Conservation (phyloP, 2,888 invertebrate species). For the Teleiodes luculella region DNA sequence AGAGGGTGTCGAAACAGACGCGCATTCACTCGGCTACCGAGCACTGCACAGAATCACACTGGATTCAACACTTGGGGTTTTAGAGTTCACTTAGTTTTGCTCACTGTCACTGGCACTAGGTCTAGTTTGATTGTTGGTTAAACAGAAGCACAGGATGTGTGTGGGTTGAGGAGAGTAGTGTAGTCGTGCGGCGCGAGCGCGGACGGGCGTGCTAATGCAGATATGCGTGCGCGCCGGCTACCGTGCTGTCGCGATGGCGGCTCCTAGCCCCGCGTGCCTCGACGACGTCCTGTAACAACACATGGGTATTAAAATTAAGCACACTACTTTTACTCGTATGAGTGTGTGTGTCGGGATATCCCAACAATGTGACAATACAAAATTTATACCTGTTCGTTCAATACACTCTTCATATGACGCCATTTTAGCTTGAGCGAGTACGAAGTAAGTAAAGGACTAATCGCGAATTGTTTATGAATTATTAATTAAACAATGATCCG, state of each 20-base stretch:
- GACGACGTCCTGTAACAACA: conserved; percentile 65
- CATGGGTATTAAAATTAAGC: conserved; percentile 7
- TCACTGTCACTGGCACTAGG: conserved; percentile 38
- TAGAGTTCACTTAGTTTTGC: conserved; percentile 38
- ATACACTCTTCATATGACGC: too few relatives aligned
- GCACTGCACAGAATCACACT: conserved; percentile 66
- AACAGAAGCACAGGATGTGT: conserved; percentile 56
- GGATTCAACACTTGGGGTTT: conserved; percentile 55
- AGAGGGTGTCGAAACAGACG: conserved; percentile 93
- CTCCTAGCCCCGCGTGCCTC: conserved; percentile 64
- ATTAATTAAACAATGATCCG: too few relatives aligned
- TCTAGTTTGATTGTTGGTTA: conserved; percentile 34
- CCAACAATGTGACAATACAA: not conserved
- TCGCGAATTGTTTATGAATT: too few relatives aligned
- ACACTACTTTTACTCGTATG: not conserved
- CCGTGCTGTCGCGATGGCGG: conserved; percentile 38
- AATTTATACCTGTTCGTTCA: not conserved
- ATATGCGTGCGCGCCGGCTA: conserved; percentile 52
- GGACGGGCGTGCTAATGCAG: conserved; percentile 60
- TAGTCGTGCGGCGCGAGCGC: conserved; percentile 73
- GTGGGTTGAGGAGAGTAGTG: conserved; percentile 44
- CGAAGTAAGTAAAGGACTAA: too few relatives aligned
- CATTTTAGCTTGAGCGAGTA: too few relatives aligned
- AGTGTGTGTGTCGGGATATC: too few relatives aligned
- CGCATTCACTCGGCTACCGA: conserved; percentile 88